Evolutionary conservation across 2,113 vertebrate genomes (phyloP).

Genomic region (Caranx ignobilis): DNA sequence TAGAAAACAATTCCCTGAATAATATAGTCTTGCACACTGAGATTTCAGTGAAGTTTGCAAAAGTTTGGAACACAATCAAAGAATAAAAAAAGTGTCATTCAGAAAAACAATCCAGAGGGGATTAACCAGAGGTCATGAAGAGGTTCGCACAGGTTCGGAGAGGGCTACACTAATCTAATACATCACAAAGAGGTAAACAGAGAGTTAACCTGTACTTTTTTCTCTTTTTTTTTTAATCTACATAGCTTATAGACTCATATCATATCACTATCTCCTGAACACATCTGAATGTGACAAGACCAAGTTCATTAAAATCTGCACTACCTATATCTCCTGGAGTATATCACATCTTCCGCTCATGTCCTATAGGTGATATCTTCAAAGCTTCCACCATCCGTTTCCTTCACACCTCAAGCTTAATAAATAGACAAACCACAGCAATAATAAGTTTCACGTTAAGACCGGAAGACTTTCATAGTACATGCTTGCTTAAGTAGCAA

Average conservation of each 20-base stretch:
- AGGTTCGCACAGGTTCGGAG: slow-evolving; percentile 50
- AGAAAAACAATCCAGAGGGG: slow-evolving; percentile 41
- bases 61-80: slow-evolving; percentile 30
- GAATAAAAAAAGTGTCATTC: slow-evolving; percentile 37
- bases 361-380: slow-evolving; percentile 39
- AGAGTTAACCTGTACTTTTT: slow-evolving; percentile 28
- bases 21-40: slow-evolving; percentile 31
- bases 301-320: slow-evolving; percentile 2
- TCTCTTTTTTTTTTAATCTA: slow-evolving; percentile 16
- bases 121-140: slow-evolving; percentile 29
- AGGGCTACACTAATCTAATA: slow-evolving; percentile 43
- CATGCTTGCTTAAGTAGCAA: slow-evolving; percentile 78
- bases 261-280: slow-evolving; percentile 34
- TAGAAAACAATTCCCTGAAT: slow-evolving; percentile 78
- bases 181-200: slow-evolving; percentile 67
- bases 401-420: slow-evolving; percentile 44
- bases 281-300: slow-evolving; percentile 12
- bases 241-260: slow-evolving; percentile 69
- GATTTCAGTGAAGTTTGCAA: slow-evolving; percentile 36
- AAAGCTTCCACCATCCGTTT: slow-evolving; percentile 24
- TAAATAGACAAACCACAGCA: slow-evolving; percentile 67
- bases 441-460: slow-evolving; percentile 66
- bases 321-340: not conserved
- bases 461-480: slow-evolving; percentile 81
- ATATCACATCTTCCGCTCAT: slow-evolving; percentile 35